Percentiles rank a stretch among this genome's conserved stretches.
Evolutionary conservation across 1,140 invertebrate species (phyloP).

Genomic region (Nebria ingens): DNA sequence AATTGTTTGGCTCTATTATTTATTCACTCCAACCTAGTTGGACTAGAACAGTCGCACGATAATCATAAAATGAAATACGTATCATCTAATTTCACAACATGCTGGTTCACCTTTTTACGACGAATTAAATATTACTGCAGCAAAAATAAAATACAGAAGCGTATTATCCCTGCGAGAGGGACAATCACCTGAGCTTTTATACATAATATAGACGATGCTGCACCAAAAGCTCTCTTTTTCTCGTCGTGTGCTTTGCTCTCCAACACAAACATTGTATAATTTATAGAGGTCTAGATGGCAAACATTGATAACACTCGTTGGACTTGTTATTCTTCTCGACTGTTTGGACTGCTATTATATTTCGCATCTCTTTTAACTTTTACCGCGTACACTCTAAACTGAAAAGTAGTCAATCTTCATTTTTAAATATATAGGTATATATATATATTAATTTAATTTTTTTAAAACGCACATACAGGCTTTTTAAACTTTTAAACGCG

Average conservation of each 20-base stretch:
- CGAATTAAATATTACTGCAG: background rate
- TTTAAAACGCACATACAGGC: no score
- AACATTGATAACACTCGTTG: background rate
- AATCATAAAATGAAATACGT: background rate
- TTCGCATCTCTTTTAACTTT: slow-evolving; percentile 3
- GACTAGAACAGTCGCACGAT: background rate
- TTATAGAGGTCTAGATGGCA: slow-evolving; percentile 5
- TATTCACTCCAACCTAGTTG: no score
- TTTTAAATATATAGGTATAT: no score
- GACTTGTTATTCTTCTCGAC: background rate
- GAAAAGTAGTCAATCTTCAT: no score
- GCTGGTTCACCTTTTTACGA: background rate
- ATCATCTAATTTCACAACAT: background rate
- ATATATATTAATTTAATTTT: no score
- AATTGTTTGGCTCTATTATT: background rate
- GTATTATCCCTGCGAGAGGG: background rate
- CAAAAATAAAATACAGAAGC: background rate
- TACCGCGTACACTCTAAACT: background rate
- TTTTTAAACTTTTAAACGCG: no score
- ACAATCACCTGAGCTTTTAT: background rate
- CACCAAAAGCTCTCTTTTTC: background rate
- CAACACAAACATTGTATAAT: slow-evolving; percentile 7
- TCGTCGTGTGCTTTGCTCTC: background rate
- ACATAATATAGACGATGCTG: background rate
- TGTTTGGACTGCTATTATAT: background rate